These are phyloP conservation scores for Amphiura filiformis DNA, from an alignment of 35 echinoderm and acorn worm genomes.

Conservation along the genomic window DNA sequence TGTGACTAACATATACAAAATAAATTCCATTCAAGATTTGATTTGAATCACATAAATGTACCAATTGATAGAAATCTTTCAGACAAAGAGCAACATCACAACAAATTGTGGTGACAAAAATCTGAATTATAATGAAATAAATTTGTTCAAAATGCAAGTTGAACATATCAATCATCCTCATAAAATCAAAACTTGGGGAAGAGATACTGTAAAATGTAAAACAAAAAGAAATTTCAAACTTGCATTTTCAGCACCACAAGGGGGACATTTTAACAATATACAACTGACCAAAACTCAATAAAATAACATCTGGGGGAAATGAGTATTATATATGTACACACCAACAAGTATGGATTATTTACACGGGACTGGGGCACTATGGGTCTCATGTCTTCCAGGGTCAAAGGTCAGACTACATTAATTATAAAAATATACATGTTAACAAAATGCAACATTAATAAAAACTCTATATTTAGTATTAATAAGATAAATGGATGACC, in stretches of 20 bases:
- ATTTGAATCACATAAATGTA: no score
- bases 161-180: no score
- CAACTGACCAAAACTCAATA: not conserved
- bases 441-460: not conserved
- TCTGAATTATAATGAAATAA: no score
- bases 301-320: not conserved
- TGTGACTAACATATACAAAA: no score
- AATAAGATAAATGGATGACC: not conserved
- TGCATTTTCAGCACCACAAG: not conserved
- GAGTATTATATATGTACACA: not conserved
- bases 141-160: no score
- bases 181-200: not conserved
- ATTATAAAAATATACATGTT: not conserved
- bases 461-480: not conserved
- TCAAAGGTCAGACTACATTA: not conserved
- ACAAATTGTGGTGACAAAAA: no score
- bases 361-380: not conserved
- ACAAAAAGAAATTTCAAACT: not conserved
- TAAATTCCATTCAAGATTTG: no score
- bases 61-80: no score
- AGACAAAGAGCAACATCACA: no score
- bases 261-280: not conserved
- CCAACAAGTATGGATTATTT: not conserved
- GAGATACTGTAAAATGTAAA: no score
- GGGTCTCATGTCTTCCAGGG: not conserved